Evolutionary conservation across 2,888 invertebrate genomes (phyloP).

Genomic region (Rugalucina vietnamica): DNA sequence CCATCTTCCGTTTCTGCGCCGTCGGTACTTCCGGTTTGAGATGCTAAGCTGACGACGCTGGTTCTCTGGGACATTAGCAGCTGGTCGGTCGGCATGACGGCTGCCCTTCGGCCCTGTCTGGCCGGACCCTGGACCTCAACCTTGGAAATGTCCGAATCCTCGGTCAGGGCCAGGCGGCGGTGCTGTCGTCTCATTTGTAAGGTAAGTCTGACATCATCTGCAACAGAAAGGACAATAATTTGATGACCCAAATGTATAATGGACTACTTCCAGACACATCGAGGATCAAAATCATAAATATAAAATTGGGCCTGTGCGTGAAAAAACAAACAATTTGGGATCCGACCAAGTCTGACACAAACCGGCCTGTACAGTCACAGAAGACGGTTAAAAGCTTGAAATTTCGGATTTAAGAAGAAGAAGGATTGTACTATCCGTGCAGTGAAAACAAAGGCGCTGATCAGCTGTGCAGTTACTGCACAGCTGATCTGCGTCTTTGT

Average conservation of each 20-base stretch:
- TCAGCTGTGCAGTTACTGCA: no score
- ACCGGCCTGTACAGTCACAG: no score
- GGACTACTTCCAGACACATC: no score
- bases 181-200: slow-evolving; percentile 48
- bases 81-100: slow-evolving; percentile 57
- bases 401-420: no score
- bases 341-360: no score
- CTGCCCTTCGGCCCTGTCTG: slow-evolving; percentile 52
- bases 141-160: neutral
- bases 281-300: no score
- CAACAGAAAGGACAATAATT: neutral
- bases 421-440: no score
- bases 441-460: no score
- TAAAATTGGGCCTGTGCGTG: no score
- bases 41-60: neutral
- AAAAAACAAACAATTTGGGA: no score
- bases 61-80: slow-evolving; percentile 27
- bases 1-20: neutral
- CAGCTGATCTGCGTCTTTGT: no score
- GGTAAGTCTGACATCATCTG: slow-evolving; percentile 59
- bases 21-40: neutral
- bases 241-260: neutral
- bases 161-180: slow-evolving; percentile 33
- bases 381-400: no score
- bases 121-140: slow-evolving; percentile 36